These are phyloP conservation scores for Triplophysa tibetana DNA, from an alignment of 2,113 vertebrate species.

Conservation along the genomic window DNA sequence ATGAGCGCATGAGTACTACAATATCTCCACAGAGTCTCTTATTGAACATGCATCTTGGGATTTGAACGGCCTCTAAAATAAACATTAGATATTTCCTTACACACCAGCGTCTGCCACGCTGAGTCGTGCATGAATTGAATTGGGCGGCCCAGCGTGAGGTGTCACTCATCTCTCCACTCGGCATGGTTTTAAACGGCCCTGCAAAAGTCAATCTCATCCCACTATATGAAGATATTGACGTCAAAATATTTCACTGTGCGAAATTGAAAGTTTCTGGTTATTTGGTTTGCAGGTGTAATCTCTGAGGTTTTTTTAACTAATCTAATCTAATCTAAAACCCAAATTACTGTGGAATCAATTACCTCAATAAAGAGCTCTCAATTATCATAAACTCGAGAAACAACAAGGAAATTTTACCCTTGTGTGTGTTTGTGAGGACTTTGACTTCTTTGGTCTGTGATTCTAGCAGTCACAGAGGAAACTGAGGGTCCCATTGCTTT, in stretches of 20 bases:
- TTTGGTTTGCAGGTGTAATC: slow-evolving; percentile 8
- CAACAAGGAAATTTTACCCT: slow-evolving; percentile 8
- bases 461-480: slow-evolving; percentile 17
- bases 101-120: slow-evolving; percentile 65
- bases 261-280: not conserved
- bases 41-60: slow-evolving; percentile 57
- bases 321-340: slow-evolving; percentile 44
- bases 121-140: slow-evolving; percentile 63
- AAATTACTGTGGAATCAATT: slow-evolving; percentile 50
- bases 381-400: slow-evolving; percentile 31
- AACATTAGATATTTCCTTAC: slow-evolving; percentile 64
- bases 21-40: slow-evolving; percentile 57
- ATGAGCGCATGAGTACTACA: slow-evolving; percentile 37
- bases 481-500: slow-evolving; percentile 59
- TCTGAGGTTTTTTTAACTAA: slow-evolving; percentile 18
- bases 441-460: slow-evolving; percentile 7
- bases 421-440: slow-evolving; percentile 10
- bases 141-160: slow-evolving; percentile 63
- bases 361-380: slow-evolving; percentile 33
- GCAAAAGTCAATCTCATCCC: slow-evolving; percentile 50
- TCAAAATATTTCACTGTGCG: slow-evolving; percentile 1
- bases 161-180: slow-evolving; percentile 65
- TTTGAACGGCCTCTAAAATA: slow-evolving; percentile 63
- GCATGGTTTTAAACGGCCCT: slow-evolving; percentile 44
- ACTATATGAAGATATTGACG: slow-evolving; percentile 53